Conservation (phyloP, 1,140 invertebrate species). For the Parasteatoda tepidariorum region DNA sequence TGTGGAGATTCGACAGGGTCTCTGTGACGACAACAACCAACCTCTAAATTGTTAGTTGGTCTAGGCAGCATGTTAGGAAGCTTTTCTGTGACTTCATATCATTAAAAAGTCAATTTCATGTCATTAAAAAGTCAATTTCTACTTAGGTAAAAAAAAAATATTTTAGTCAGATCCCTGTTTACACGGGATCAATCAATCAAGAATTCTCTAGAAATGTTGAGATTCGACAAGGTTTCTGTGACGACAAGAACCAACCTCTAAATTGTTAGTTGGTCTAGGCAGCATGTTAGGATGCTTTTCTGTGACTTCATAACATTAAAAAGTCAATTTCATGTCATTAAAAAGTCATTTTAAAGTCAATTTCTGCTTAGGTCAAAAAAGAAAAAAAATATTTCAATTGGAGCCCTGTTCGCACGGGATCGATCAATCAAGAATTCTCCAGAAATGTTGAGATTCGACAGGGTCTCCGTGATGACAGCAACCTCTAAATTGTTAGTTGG, state of each 20-base stretch:
- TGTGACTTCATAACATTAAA: slow-evolving; percentile 4
- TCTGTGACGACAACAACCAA: slow-evolving; percentile 44
- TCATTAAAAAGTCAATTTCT: too few species aligned
- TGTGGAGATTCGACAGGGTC: slow-evolving; percentile 45
- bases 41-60: slow-evolving; percentile 6
- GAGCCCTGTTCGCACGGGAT: slow-evolving; percentile 17
- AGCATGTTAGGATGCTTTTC: slow-evolving; percentile 9
- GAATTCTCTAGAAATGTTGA: too few species aligned
- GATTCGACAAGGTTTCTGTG: slow-evolving; percentile 45
- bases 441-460: slow-evolving; percentile 32
- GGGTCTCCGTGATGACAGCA: slow-evolving; percentile 40
- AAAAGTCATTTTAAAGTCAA: too few species aligned
- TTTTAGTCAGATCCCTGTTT: too few species aligned
- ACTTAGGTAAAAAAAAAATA: too few species aligned
- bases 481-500: slow-evolving; percentile 6
- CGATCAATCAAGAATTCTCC: slow-evolving; percentile 33
- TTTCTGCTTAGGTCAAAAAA: too few species aligned
- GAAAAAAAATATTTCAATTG: too few species aligned
- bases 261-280: slow-evolving; percentile 6
- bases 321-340: too few species aligned
- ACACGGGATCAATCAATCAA: too few species aligned
- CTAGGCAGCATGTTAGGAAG: neutral
- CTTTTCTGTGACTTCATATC: slow-evolving; percentile 17
- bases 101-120: too few species aligned
- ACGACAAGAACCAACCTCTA: slow-evolving; percentile 22